Evolutionary conservation across 2,113 vertebrate genomes (phyloP).

Genomic region (Triplophysa tibetana): DNA sequence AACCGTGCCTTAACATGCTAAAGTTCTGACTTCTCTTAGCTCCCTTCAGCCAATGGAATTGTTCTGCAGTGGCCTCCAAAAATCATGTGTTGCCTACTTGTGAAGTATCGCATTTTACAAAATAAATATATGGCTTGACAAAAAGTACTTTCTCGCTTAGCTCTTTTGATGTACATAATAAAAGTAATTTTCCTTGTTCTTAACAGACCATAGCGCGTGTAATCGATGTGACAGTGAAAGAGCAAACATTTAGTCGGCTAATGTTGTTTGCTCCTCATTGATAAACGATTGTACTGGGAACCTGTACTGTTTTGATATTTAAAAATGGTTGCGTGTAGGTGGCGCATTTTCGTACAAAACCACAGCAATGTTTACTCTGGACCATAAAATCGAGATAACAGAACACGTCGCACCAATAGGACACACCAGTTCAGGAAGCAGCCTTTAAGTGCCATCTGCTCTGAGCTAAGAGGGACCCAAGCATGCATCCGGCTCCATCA

Average conservation of each 20-base stretch:
- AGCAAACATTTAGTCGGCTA: neutral
- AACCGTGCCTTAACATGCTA: too few relatives aligned
- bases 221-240: too few relatives aligned
- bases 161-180: too few relatives aligned
- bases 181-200: too few relatives aligned
- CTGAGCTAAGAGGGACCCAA: neutral
- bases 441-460: conserved; percentile 20
- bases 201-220: too few relatives aligned
- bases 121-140: too few relatives aligned
- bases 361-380: neutral
- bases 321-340: neutral
- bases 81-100: too few relatives aligned
- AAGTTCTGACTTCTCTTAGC: too few relatives aligned
- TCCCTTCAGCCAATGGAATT: too few relatives aligned
- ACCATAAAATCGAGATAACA: conserved; percentile 9
- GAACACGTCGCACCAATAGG: conserved; percentile 10
- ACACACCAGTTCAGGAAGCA: neutral
- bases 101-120: too few relatives aligned
- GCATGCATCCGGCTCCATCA: neutral
- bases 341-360: neutral
- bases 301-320: neutral
- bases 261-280: neutral
- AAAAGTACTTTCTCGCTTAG: too few relatives aligned
- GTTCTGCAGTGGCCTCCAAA: too few relatives aligned
- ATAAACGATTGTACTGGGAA: neutral